Conservation (phyloP, 1,140 invertebrate genomes). For the Pristionchus pacificus region DNA sequence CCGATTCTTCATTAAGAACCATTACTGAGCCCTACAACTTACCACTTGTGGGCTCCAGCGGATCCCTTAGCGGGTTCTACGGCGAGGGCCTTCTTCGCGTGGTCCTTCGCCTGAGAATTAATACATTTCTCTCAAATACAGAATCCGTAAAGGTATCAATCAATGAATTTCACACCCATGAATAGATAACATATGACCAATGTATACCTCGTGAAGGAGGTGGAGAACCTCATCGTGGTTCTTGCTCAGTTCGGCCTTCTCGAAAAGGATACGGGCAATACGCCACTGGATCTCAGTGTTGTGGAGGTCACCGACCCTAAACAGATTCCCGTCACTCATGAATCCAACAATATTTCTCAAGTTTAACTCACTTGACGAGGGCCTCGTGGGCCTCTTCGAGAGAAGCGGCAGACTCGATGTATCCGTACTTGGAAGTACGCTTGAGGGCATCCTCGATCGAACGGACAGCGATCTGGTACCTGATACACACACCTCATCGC, state of each 20-base stretch:
- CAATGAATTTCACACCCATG: background rate
- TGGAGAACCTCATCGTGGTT: slow-evolving; percentile 30
- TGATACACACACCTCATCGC: background rate
- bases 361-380: slow-evolving; percentile 27
- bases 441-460: slow-evolving; percentile 34
- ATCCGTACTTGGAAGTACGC: slow-evolving; percentile 30
- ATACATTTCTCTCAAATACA: too few species aligned
- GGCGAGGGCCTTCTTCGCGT: slow-evolving; percentile 45
- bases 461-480: slow-evolving; percentile 30
- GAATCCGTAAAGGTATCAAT: background rate
- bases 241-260: slow-evolving; percentile 35
- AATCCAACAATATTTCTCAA: background rate
- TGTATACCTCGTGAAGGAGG: slow-evolving; percentile 25
- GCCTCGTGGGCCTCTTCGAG: slow-evolving; percentile 38
- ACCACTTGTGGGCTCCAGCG: slow-evolving; percentile 45
- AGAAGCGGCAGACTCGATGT: slow-evolving; percentile 29
- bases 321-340: slow-evolving; percentile 4
- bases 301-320: slow-evolving; percentile 34
- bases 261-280: slow-evolving; percentile 38
- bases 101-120: slow-evolving; percentile 27
- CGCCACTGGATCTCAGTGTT: slow-evolving; percentile 43
- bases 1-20: background rate
- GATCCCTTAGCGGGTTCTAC: slow-evolving; percentile 35
- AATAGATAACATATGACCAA: background rate
- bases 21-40: slow-evolving; percentile 15